Evolutionary conservation across 1,140 invertebrate species (phyloP).

Genomic region (Drosophila pandora): DNA sequence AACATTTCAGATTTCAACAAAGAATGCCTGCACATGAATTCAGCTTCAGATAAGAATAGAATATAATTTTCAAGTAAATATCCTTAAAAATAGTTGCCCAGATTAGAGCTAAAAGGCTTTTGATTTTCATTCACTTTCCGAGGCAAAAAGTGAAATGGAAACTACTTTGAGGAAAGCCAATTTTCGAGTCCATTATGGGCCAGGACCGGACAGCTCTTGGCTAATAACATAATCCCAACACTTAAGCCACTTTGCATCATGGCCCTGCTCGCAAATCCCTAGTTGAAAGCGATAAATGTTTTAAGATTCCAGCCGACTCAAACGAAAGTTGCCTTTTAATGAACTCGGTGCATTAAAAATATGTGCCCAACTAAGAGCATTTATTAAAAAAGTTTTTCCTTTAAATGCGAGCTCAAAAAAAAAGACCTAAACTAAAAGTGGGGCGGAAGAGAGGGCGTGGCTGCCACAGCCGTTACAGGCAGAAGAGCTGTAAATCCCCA

Average conservation of each 20-base stretch:
- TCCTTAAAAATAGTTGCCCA: not conserved
- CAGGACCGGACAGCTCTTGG: slow-evolving; percentile 30
- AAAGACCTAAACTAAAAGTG: slow-evolving; percentile 9
- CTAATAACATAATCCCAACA: slow-evolving; percentile 58
- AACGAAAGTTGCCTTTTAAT: slow-evolving; percentile 74
- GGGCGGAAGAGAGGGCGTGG: not conserved
- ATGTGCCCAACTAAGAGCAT: slow-evolving; percentile 80
- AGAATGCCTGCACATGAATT: slow-evolving; percentile 1
- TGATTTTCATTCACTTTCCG: not conserved
- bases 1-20: slow-evolving; percentile 33
- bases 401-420: slow-evolving; percentile 59
- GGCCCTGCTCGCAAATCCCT: slow-evolving; percentile 41
- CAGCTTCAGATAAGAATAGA: not conserved
- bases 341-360: slow-evolving; percentile 77
- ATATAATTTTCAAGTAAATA: not conserved
- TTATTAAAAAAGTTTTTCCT: slow-evolving; percentile 79
- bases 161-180: slow-evolving; percentile 44
- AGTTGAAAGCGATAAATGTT: slow-evolving; percentile 51
- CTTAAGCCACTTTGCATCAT: slow-evolving; percentile 65
- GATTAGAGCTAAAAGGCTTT: slow-evolving; percentile 3
- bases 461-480: slow-evolving; percentile 23
- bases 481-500: slow-evolving; percentile 64
- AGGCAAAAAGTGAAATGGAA: slow-evolving; percentile 12
- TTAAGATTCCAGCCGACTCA: slow-evolving; percentile 25
- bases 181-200: slow-evolving; percentile 59